Percentiles rank a stretch among this genome's conserved stretches.
Conservation (phyloP, 2,888 invertebrate species). For the Drosophila phalerata region DNA sequence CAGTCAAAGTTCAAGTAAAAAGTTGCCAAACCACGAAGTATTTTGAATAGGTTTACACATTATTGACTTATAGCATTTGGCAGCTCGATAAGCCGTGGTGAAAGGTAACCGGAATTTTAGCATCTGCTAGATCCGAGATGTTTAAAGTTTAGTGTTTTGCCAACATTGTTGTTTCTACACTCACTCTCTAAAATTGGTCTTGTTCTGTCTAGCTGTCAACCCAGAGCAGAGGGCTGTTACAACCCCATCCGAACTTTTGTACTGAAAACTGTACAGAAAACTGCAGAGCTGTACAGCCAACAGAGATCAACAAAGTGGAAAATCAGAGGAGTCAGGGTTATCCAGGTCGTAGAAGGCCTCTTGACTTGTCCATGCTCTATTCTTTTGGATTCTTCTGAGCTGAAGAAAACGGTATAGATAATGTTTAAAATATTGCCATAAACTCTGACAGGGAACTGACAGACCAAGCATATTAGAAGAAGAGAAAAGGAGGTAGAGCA, state of each 20-base stretch:
- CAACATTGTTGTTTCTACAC: constrained; percentile 61
- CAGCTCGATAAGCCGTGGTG: constrained; percentile 7
- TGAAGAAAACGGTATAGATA: too few relatives aligned
- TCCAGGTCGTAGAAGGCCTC: too few relatives aligned
- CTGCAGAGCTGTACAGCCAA: too few relatives aligned
- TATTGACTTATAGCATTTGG: constrained; percentile 42
- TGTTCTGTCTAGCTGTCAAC: constrained; percentile 35
- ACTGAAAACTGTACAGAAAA: too few relatives aligned
- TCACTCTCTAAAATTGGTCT: constrained; percentile 42
- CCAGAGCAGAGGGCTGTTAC: constrained; percentile 11
- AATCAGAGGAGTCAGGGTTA: too few relatives aligned
- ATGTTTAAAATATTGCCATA: too few relatives aligned
- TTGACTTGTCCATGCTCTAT: too few relatives aligned
- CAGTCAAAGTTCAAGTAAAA: constrained; percentile 36
- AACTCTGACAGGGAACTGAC: constrained; percentile 2
- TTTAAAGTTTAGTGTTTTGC: constrained; percentile 52
- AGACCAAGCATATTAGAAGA: constrained; percentile 4
- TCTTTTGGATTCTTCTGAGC: too few relatives aligned
- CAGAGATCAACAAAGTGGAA: too few relatives aligned
- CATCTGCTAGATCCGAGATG: constrained; percentile 38
- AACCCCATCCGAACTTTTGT: neutral
- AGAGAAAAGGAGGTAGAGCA: constrained; percentile 37
- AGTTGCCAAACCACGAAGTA: constrained; percentile 20
- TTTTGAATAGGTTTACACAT: constrained; percentile 4
- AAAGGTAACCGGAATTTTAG: constrained; percentile 10